These are phyloP conservation scores for Xiphophorus birchmanni DNA, from an alignment of 2,797 vertebrate genomes.

Conservation along the genomic window DNA sequence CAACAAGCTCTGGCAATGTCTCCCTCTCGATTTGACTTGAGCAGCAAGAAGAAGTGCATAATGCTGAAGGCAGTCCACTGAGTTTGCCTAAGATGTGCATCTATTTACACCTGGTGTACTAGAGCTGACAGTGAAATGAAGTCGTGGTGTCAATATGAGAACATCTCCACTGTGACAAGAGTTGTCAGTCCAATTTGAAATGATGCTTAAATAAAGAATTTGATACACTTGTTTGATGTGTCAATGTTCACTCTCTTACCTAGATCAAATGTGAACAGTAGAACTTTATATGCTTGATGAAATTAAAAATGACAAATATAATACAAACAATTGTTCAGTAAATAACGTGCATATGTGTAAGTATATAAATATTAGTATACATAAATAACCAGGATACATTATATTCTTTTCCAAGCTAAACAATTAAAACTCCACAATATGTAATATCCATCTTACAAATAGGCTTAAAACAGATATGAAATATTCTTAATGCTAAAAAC, in stretches of 20 bases:
- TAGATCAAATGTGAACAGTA: neutral
- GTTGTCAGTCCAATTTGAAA: slow-evolving; percentile 17
- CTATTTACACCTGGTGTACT: slow-evolving; percentile 59
- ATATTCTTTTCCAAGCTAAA: neutral
- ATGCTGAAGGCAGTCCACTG: slow-evolving; percentile 58
- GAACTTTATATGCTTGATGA: neutral
- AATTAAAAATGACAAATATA: neutral
- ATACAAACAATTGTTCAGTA: neutral
- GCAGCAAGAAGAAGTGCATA: slow-evolving; percentile 46
- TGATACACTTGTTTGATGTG: neutral
- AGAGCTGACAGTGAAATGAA: slow-evolving; percentile 53
- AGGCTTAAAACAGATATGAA: neutral
- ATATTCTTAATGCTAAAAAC: neutral
- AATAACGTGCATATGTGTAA: neutral
- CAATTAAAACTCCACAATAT: neutral
- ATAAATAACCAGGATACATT: neutral
- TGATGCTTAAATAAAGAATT: neutral
- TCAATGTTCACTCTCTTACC: neutral
- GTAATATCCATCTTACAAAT: neutral
- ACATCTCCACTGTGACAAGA: slow-evolving; percentile 30
- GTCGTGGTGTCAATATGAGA: slow-evolving; percentile 52
- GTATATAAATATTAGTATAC: neutral
- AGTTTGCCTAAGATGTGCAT: slow-evolving; percentile 44
- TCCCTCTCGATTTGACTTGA: slow-evolving; percentile 68
- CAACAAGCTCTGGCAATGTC: slow-evolving; percentile 73